Evolutionary conservation across 2,888 invertebrate species (phyloP), one percentile per base, ranked within the genome.

Genomic region (Phanerotoma sp.): DNA sequence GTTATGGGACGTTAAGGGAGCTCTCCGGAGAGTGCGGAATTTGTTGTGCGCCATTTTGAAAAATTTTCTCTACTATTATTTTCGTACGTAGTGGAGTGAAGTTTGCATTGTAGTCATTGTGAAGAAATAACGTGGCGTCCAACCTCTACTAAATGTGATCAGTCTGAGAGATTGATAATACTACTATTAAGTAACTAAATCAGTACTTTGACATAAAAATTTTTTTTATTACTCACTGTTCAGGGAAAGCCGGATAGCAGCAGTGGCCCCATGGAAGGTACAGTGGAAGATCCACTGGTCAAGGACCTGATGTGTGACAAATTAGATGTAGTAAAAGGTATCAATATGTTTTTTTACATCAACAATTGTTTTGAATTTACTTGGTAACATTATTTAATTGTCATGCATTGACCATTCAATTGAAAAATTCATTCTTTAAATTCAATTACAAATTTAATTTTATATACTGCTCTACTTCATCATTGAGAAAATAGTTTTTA

Each of bases 191-290:
- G 53, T 51, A 13, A 46, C 16, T 16, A 37, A n/a, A 25, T 9
- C 25, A 25, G 9, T 25, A 25, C 25, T 25, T 25, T 5, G 3
- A 25, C 5, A 25, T 25, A 25, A 25, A 25, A n/a, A 13, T 46
- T 38, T n/a, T 37, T 50, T 25, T 25, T 25, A 25, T 25, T 25
- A 25, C 3, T 25, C 7, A 9, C 33, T 51, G 37, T 44, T 20
- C 54, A 63, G 62, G 61, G 59, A 57, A 38, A 59, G 59, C 56
- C 57, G 61, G 57, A 62, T 61, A 65, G 65, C 61, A 64, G 66
- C 60, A 67, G 67, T 70, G 70, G 69, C 67, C 70, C 70, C 74
- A 77, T 77, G 77, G 76, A 76, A 72, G 74, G 72, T 68, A 69
- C 74, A 55, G 68, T 72, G 66, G 75, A 75, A 69, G 75, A 74